Evolutionary conservation across 2,797 vertebrate species (phyloP), one percentile per base, ranked within the genome.

Genomic region (Melanotaenia pygmaea): DNA sequence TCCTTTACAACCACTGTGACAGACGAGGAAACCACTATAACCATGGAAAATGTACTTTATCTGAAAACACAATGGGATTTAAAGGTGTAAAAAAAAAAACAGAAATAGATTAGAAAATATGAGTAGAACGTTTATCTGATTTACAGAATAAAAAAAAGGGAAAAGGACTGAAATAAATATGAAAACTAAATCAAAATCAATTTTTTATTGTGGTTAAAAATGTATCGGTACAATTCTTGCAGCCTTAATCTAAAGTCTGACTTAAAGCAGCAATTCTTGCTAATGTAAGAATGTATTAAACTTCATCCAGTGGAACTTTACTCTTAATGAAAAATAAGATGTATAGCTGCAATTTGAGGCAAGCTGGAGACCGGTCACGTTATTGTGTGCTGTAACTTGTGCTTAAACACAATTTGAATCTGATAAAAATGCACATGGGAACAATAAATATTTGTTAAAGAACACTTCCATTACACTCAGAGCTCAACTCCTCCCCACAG

Each of bases 391-490:
- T 35, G 58, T 20, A 26, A 71, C 37, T 35, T 63, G 76, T 69
- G 64, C 69, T 38, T 66, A 50, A 61, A 66, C 43, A 64, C 71
- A 80, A 76, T 84, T 83, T 83, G 72, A 20, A 16, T 59, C 57
- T 63, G 47, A 76, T 77, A 61, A 79, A 67, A 76, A 76, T 34
- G 64, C 65, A 54, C 77, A 20, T 64, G 59, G 59, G 59, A 77
- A 59, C 64, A 79, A 85, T 87, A 85, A 86, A 87, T 86, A 82
- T 79, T 60, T 81, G 83, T 88, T 87, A 83, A 78, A 75, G 59
- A 71, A 40, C 38, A 40, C 38, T 40, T 40, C 38, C 38, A 40
- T 40, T 40, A 40, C 72, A n/a, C 77, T 67, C 53, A n/a, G 65
- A 74, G 75, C 62, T 77, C 74, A 70, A 67, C 76, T 65, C 43